Evolutionary conservation across 2,113 vertebrate species (phyloP).

Genomic region (Mustelus asterias): DNA sequence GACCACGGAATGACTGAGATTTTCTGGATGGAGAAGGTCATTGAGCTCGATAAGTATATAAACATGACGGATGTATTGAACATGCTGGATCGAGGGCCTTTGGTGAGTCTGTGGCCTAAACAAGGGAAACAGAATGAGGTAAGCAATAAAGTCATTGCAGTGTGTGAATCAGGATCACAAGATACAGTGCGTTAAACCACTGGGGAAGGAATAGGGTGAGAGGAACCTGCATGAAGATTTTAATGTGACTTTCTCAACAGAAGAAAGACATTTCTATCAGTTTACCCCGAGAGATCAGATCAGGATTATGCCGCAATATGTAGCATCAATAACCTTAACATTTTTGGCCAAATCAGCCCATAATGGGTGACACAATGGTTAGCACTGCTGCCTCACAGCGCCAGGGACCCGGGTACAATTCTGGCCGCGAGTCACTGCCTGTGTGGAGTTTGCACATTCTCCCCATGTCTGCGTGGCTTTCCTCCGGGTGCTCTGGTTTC

Average conservation of each 20-base stretch:
- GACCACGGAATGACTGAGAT: slow-evolving; percentile 93
- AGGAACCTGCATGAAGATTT: not conserved
- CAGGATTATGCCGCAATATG: not conserved
- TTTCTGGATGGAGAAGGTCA: slow-evolving; percentile 81
- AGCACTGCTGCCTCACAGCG: too few species aligned
- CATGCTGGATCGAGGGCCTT: slow-evolving; percentile 80
- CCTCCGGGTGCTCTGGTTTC: too few species aligned
- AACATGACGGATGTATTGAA: slow-evolving; percentile 67
- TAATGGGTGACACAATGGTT: not conserved
- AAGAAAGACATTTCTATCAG: not conserved
- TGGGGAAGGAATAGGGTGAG: not conserved
- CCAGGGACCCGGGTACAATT: too few species aligned
- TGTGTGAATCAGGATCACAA: not conserved
- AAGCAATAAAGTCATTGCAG: slow-evolving; percentile 39
- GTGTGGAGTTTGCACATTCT: too few species aligned
- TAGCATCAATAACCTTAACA: not conserved
- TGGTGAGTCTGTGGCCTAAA: slow-evolving; percentile 83
- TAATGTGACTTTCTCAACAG: not conserved
- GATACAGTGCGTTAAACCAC: not conserved
- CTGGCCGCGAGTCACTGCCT: too few species aligned
- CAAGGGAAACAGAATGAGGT: slow-evolving; percentile 62
- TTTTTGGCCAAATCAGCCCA: not conserved
- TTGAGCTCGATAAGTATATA: slow-evolving; percentile 74
- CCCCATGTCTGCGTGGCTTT: too few species aligned
- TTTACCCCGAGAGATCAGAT: not conserved